Conservation (phyloP, 2,113 vertebrate genomes). For the Proterorhinus semilunaris region DNA sequence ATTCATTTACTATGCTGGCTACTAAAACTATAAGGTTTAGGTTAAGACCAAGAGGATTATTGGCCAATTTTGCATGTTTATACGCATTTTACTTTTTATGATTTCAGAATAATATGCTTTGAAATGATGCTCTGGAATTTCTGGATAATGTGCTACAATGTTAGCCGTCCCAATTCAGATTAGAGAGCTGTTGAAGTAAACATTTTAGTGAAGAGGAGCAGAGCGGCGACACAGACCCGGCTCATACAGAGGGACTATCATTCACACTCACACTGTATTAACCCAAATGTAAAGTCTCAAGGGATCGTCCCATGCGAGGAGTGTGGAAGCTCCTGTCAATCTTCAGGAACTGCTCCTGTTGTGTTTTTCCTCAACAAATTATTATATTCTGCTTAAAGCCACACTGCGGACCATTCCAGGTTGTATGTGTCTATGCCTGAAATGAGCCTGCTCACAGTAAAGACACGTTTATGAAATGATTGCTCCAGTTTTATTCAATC, state of each 20-base stretch:
- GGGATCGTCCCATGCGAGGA: constrained; percentile 37
- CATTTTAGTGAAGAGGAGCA: constrained; percentile 27
- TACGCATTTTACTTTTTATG: neutral
- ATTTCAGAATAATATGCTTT: neutral
- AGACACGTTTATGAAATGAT: too few species aligned
- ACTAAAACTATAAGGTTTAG: too few species aligned
- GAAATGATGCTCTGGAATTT: neutral
- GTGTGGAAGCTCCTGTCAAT: constrained; percentile 17
- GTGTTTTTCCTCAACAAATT: too few species aligned
- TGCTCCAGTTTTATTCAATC: too few species aligned
- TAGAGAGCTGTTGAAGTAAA: constrained; percentile 26
- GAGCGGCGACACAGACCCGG: constrained; percentile 28
- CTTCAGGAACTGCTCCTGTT: too few species aligned
- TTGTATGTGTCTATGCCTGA: too few species aligned
- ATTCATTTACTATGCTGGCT: too few species aligned
- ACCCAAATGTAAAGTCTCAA: constrained; percentile 58
- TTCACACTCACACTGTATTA: constrained; percentile 55
- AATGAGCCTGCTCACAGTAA: too few species aligned
- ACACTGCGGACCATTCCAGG: too few species aligned
- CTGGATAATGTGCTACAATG: neutral
- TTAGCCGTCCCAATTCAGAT: neutral
- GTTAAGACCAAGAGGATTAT: too few species aligned
- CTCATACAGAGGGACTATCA: constrained; percentile 58
- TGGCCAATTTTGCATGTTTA: too few species aligned
- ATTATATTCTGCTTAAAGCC: too few species aligned